Evolutionary conservation across 2,888 invertebrate genomes (phyloP), one percentile per base, ranked within the genome.

Genomic region (Acrobasis consociella): DNA sequence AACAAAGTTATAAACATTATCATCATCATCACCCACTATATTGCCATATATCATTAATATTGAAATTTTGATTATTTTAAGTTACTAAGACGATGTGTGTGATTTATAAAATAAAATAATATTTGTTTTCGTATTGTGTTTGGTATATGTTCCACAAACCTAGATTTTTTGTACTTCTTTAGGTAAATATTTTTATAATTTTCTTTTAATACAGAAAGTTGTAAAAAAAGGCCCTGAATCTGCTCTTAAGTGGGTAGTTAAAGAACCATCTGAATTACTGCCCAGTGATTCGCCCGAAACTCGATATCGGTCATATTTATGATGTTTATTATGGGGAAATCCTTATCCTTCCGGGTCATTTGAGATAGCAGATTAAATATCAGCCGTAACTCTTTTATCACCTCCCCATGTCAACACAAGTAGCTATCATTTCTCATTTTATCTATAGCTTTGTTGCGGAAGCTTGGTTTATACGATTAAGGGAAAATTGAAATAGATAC

Each of bases 281-380:
- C n/a, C 10, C 13, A 10, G 16, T 55, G 55, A 39, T 55, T 9
- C 39, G 13, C 55, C 55, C 15, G 5, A 31, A 31, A 52, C 55
- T 38, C 15, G 5, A 31, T 11, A 52, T 15, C 17, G 55, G 42
- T 49, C 58, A 49, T 59, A 49, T 59, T 59, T 39, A 55, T 10
- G 55, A 39, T 55, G 55, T 37, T 55, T 50, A 22, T 56, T 31
- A 31, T 31, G 42, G 17, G 15, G 56, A 42, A 56, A 42, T 42
- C 60, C 56, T 49, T n/a, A n/a, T n/a, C 11, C 63, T 60, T 63
- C 42, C 31, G 17, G 55, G 56, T 9, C 58, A 58, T 61, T 61
- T 37, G 49, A 49, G 31, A 59, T 15, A 46, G 16, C 53, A 46
- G 46, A 53, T 53, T 61, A 55, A 53, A 52, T 53, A 53, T 46